These are phyloP conservation scores for Astreopora myriophthalma DNA, from an alignment of 64 coral and sea anemone genomes.

Conservation along the genomic window DNA sequence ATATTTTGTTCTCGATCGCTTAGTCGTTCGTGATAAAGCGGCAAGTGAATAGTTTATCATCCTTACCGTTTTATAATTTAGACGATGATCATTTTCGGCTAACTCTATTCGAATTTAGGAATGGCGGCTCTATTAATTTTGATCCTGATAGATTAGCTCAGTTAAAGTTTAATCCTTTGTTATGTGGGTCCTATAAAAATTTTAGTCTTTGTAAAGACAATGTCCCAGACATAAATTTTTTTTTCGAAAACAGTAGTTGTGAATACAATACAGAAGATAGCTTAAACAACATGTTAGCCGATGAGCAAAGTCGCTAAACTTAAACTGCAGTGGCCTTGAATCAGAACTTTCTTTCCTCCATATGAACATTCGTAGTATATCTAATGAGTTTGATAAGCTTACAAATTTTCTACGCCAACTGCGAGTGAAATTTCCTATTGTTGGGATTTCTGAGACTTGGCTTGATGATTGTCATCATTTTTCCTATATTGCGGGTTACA, in stretches of 20 bases:
- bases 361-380: conserved; percentile 50
- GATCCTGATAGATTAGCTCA: conserved; percentile 18
- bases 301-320: neutral
- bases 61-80: conserved; percentile 16
- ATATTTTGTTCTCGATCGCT: conserved; percentile 53
- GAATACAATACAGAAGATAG: conserved; percentile 14
- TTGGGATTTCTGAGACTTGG: conserved; percentile 71
- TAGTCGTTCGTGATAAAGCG: neutral
- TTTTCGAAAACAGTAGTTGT: too few relatives aligned
- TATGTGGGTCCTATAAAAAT: neutral
- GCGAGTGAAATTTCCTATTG: conserved; percentile 28
- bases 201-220: conserved; percentile 45
- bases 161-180: conserved; percentile 39
- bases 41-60: conserved; percentile 33
- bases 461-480: conserved; percentile 45
- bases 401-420: conserved; percentile 50
- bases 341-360: conserved; percentile 45
- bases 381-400: conserved; percentile 55
- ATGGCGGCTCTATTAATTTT: conserved; percentile 18
- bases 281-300: neutral
- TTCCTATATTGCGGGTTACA: conserved; percentile 40
- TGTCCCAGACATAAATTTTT: neutral
- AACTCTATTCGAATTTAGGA: conserved; percentile 23
- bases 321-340: neutral
- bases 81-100: conserved; percentile 26